Evolutionary conservation across 2,797 vertebrate genomes (phyloP), one percentile per base, ranked within the genome.

Genomic region (Poecilia gillii): DNA sequence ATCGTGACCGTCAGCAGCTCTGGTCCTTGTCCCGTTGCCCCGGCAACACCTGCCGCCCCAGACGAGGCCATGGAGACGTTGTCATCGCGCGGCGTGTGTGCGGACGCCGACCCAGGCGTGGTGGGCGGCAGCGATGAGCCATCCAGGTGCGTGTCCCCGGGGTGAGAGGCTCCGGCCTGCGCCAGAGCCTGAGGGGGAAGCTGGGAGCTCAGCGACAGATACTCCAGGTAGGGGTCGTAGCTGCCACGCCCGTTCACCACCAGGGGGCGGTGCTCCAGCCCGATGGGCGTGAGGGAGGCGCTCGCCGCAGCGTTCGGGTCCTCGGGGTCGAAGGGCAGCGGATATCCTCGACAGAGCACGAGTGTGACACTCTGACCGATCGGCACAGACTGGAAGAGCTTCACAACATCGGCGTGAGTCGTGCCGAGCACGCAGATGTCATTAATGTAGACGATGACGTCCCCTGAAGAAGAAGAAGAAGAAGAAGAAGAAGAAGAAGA

Each of bases 391-490:
- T 99, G 99, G 96, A 99, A 99, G 91, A 99, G 97, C 95, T 99
- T 99, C 93, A 99, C 99, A 87, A 99, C 99, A 78, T 99, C 99
- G 46, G 98, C 98, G 84, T 99, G 99, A 64, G 99, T 99, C 90
- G 99, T 98, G 89, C 99, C 99, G 77, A 99, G 96, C 90, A 99
- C 98, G 88, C 98, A 99, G 90, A 99, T 98, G 96, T 99, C 98
- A 88, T 99, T 99, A 92, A 99, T 99, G 96, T 99, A 99, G 94
- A 99, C 99, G 80, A 99, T 99, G 93, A 99, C 99, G 81, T 99
- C 99, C 95, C 99, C 99, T 99, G 79, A 18, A 77, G 73, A 81
- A 73, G 68, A 78, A 74, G 71, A 74, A 33, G 33, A 33, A 31
- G 31, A 31, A 31, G 31, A 31, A 31, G 31, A 31, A 31, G 31